phyloP scores from a whole-genome alignment of 2,888 invertebrate species.

The Diadegma fenestrale region DNA sequence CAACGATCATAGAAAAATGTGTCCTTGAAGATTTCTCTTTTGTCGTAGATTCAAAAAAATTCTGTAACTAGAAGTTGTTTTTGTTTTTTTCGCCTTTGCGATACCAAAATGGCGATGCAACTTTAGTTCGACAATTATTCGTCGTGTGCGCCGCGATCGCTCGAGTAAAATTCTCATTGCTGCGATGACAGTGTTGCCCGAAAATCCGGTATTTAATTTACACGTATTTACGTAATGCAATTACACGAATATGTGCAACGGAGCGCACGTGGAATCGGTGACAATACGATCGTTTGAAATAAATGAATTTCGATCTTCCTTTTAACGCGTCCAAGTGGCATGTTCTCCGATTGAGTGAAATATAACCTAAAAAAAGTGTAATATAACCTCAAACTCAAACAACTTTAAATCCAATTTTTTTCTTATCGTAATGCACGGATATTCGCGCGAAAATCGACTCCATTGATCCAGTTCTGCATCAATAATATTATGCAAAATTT shows the following conservation, averaged over 20 bases:
- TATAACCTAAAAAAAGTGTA: conserved; percentile 27
- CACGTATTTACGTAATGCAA: conserved; percentile 60
- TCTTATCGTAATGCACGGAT: conserved; percentile 45
- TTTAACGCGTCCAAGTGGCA: not conserved
- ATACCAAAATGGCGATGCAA: conserved; percentile 48
- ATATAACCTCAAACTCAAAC: conserved; percentile 14
- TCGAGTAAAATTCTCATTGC: not conserved
- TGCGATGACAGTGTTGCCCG: conserved; percentile 33
- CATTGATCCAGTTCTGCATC: not conserved
- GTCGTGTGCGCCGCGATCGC: conserved; percentile 6
- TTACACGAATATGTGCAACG: conserved; percentile 62
- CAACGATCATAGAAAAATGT: not conserved
- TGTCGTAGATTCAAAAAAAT: not conserved
- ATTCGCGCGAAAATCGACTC: conserved; percentile 20
- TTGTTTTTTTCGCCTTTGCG: not conserved
- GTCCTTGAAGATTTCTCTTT: not conserved
- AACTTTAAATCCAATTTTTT: conserved; percentile 37
- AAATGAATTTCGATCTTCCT: conserved; percentile 7
- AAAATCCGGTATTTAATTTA: conserved; percentile 39
- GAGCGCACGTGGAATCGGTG: conserved; percentile 29
- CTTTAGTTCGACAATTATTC: not conserved
- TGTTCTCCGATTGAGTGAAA: not conserved
- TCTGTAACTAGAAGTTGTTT: conserved; percentile 21
- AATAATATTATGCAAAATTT: conserved; percentile 78
- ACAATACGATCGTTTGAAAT: conserved; percentile 24